Evolutionary conservation across 2,797 vertebrate species (phyloP).

Genomic region (Netta rufina): DNA sequence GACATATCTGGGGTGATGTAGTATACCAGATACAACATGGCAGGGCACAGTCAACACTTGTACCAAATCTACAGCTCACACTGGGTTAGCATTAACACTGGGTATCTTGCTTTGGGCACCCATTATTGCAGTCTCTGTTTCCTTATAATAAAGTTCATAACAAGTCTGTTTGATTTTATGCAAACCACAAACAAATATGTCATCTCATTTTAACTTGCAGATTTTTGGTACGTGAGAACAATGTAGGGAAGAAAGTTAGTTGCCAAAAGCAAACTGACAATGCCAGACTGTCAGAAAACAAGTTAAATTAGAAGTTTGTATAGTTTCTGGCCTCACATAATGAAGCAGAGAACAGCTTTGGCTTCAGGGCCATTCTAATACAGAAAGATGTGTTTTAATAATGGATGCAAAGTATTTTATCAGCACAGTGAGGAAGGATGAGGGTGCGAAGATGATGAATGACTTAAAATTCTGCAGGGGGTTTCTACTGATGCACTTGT

Average conservation of each 20-base stretch:
- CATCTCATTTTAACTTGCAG: conserved; percentile 18
- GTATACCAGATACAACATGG: background rate
- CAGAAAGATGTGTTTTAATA: conserved; percentile 66
- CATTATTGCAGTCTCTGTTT: background rate
- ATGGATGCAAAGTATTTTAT: conserved; percentile 66
- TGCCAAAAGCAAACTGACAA: conserved; percentile 10
- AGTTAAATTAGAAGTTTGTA: conserved; percentile 47
- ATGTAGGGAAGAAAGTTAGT: conserved; percentile 1
- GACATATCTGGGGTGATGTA: background rate
- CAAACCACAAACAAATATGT: conserved; percentile 12
- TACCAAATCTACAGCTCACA: background rate
- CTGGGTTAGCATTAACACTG: background rate
- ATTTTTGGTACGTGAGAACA: conserved; percentile 23
- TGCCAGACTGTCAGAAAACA: background rate
- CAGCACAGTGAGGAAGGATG: conserved; percentile 19
- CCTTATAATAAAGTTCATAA: background rate
- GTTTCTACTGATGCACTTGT: conserved; percentile 38
- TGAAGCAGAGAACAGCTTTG: conserved; percentile 42
- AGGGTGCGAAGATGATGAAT: conserved; percentile 46
- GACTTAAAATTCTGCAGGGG: conserved; percentile 55
- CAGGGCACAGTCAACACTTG: background rate
- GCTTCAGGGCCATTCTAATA: conserved; percentile 65
- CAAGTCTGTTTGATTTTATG: background rate
- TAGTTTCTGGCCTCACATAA: conserved; percentile 29
- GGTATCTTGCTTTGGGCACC: background rate